These are phyloP conservation scores for Lycophotia porphyrea DNA, from an alignment of 2,888 invertebrate species.

Conservation along the genomic window DNA sequence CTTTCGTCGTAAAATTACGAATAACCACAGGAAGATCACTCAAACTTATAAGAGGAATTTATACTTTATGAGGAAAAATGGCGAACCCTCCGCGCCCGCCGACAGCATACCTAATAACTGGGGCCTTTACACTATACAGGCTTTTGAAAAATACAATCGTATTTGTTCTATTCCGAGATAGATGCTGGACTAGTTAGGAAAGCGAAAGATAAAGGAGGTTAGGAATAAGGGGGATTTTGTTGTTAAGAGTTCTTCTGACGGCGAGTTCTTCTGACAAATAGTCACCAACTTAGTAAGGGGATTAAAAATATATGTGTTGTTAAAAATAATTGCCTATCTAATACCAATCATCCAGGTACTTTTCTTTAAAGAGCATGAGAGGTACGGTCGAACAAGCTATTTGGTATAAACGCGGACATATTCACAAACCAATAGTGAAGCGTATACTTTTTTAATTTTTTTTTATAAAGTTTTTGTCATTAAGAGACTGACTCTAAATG, in stretches of 20 bases:
- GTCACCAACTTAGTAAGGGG: background rate
- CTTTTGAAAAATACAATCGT: slow-evolving; percentile 60
- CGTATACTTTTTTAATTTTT: too few relatives aligned
- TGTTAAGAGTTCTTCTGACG: background rate
- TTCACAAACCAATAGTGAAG: too few relatives aligned
- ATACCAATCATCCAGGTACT: too few relatives aligned
- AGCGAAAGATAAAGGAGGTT: background rate
- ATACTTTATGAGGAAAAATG: slow-evolving; percentile 88
- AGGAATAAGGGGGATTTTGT: slow-evolving; percentile 6
- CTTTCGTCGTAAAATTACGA: slow-evolving; percentile 86
- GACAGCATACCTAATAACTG: slow-evolving; percentile 76
- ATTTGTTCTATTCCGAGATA: slow-evolving; percentile 47
- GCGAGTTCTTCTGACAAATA: background rate
- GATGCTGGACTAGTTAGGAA: slow-evolving; percentile 27
- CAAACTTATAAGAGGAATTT: slow-evolving; percentile 85
- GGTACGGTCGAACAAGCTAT: too few relatives aligned
- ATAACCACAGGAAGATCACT: slow-evolving; percentile 86
- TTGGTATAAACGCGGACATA: too few relatives aligned
- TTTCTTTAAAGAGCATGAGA: too few relatives aligned
- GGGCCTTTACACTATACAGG: slow-evolving; percentile 53
- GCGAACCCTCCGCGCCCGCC: slow-evolving; percentile 67
- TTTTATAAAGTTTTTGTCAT: too few relatives aligned
- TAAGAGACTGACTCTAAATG: too few relatives aligned
- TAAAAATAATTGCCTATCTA: too few relatives aligned
- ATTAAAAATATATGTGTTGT: too few relatives aligned